These are phyloP conservation scores for Lordiphosa mommai DNA, from an alignment of 1,140 invertebrate genomes.

Conservation along the genomic window DNA sequence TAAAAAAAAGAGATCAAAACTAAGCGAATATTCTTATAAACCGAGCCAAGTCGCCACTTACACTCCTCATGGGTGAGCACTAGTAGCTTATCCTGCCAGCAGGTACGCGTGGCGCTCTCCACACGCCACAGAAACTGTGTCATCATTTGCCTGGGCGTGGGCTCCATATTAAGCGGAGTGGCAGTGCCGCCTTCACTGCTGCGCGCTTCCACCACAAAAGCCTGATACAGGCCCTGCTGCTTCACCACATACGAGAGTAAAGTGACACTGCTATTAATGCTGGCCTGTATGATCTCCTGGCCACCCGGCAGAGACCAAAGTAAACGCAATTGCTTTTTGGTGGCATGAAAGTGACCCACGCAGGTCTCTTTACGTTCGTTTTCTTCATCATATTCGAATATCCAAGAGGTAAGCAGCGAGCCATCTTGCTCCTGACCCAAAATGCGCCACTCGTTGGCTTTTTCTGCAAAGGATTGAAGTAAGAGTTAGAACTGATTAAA, in stretches of 20 bases:
- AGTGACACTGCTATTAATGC: slow-evolving; percentile 85
- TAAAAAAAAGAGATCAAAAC: background rate
- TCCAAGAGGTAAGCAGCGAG: slow-evolving; percentile 86
- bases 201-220: slow-evolving; percentile 83
- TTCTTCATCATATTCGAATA: slow-evolving; percentile 80
- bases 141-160: slow-evolving; percentile 84
- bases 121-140: slow-evolving; percentile 89
- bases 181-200: slow-evolving; percentile 80
- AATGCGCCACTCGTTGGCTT: slow-evolving; percentile 87
- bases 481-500: background rate
- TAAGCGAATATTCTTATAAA: too few relatives aligned
- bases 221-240: slow-evolving; percentile 79
- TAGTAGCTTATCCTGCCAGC: slow-evolving; percentile 85
- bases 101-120: slow-evolving; percentile 81
- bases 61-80: slow-evolving; percentile 89
- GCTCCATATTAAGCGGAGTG: slow-evolving; percentile 80
- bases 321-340: slow-evolving; percentile 82
- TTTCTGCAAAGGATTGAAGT: slow-evolving; percentile 50
- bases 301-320: slow-evolving; percentile 84
- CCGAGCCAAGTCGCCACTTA: slow-evolving; percentile 79
- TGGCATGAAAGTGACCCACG: slow-evolving; percentile 79
- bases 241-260: slow-evolving; percentile 86
- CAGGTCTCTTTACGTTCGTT: slow-evolving; percentile 60
- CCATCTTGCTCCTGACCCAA: slow-evolving; percentile 88
- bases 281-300: slow-evolving; percentile 88